Evolutionary conservation across 2,888 invertebrate genomes (phyloP).

Genomic region (Pheosia tremula): DNA sequence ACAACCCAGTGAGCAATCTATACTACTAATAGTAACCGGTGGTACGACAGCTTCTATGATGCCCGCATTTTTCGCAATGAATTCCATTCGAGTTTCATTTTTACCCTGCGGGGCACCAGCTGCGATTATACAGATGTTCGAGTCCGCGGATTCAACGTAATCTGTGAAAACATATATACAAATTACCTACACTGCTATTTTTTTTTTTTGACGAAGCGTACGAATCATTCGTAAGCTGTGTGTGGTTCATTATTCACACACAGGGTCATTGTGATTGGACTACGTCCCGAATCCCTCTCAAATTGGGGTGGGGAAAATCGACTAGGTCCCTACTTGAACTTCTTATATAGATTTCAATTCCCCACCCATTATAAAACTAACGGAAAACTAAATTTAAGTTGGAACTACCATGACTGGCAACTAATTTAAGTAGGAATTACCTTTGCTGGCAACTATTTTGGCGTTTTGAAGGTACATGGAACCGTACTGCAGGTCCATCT

Average conservation of each 20-base stretch:
- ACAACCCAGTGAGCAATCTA: no score
- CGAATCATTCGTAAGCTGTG: no score
- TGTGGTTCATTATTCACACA: no score
- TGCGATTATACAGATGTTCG: slow-evolving; percentile 91
- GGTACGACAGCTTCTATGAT: slow-evolving; percentile 26
- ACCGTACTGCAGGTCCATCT: slow-evolving; percentile 91
- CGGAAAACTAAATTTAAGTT: not conserved
- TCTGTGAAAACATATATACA: slow-evolving; percentile 63
- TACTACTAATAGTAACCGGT: slow-evolving; percentile 15
- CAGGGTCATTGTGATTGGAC: no score
- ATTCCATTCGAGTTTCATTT: slow-evolving; percentile 81
- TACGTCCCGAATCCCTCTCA: no score
- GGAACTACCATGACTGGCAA: slow-evolving; percentile 25
- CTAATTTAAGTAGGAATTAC: slow-evolving; percentile 15
- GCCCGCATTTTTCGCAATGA: slow-evolving; percentile 26
- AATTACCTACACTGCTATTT: no score
- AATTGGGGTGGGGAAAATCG: no score
- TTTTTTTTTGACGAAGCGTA: no score
- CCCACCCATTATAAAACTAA: no score
- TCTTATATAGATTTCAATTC: no score
- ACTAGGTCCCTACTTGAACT: no score
- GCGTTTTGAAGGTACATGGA: slow-evolving; percentile 89
- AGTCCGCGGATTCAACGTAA: slow-evolving; percentile 88
- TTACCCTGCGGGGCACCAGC: slow-evolving; percentile 92
- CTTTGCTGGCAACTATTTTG: slow-evolving; percentile 85